phyloP scores from a whole-genome alignment of 2,888 invertebrate species.

The Dorcus hopei region DNA sequence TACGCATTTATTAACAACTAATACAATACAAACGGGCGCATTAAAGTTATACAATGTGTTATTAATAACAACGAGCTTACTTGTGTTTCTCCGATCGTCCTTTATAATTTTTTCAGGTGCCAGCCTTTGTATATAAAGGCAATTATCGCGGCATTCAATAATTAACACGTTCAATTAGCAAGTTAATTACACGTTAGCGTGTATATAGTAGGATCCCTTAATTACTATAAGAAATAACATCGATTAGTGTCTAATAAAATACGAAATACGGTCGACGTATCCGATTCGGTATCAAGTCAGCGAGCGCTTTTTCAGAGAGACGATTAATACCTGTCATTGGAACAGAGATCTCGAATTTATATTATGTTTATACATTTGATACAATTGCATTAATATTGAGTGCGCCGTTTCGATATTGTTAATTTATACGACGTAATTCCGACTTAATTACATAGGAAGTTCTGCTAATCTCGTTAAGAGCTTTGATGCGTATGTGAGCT shows the following conservation, averaged over 20 bases:
- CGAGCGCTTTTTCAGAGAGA: neutral
- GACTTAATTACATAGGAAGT: too few relatives aligned
- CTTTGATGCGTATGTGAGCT: too few relatives aligned
- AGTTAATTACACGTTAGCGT: conserved; percentile 14
- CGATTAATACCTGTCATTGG: neutral
- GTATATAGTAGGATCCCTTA: neutral
- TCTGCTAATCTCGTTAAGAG: too few relatives aligned
- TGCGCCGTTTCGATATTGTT: neutral
- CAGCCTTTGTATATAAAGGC: conserved; percentile 15
- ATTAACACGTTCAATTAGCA: conserved; percentile 26
- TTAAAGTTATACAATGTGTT: too few relatives aligned
- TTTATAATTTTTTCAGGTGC: neutral
- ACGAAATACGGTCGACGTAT: neutral
- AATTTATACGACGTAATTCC: too few relatives aligned
- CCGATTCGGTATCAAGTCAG: neutral
- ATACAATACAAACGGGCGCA: too few relatives aligned
- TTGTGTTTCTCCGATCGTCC: neutral
- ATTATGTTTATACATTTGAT: neutral
- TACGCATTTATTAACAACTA: too few relatives aligned
- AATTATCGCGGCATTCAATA: conserved; percentile 22
- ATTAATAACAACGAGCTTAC: neutral
- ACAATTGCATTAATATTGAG: neutral
- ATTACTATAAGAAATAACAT: conserved; percentile 1
- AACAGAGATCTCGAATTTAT: neutral
- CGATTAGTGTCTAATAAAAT: neutral